Base-by-base conservation (phyloP, 2,113 vertebrate species). In the Glaucidium brasilianum region DNA sequence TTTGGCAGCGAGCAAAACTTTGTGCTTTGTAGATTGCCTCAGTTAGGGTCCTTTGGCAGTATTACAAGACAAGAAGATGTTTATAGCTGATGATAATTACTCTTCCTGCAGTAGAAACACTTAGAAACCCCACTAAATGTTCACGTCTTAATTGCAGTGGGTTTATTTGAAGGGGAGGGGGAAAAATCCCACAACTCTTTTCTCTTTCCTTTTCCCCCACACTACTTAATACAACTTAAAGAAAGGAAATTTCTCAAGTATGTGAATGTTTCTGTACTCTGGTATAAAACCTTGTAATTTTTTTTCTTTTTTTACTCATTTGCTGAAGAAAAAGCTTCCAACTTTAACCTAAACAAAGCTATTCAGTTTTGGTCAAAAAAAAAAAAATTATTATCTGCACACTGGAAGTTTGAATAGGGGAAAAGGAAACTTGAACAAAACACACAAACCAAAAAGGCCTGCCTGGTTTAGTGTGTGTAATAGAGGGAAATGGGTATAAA, bases 61-160 rank as follows among this genome's bases (percentile, higher is more conserved):
- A 73, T 55, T 82, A 94, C 94, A 96, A 95, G 95, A 94, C 29
- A 73, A 92, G 74, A 39, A 66, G 92, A 93, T 97, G 96, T 95
- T 97, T 96, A 94, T 93, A 82, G 92, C 92, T 95, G 92, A 64
- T 96, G 96, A 93, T 97, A 97, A 97, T 96, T 96, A 72, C 92
- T 90, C 85, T 96, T 97, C 93, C 93, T 96, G 90, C 84, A 82
- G 90, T 91, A 95, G 84, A 92, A 97, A 56, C 45, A 87, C 96
- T 97, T 93, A 93, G 94, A 96, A 97, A 92, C 96, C 96, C 92
- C 93, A 88, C 87, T 96, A 85, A 95, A 94, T 2, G 39, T 91
- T 97, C 84, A 60, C 56, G 87, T 82, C 93, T 96, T 97, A 97
- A 97, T 96, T 96, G 90, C 94, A 92, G 90, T 6, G 53, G 87